Evolutionary conservation across 2,113 vertebrate genomes (phyloP).

Genomic region (Xiphophorus hellerii): DNA sequence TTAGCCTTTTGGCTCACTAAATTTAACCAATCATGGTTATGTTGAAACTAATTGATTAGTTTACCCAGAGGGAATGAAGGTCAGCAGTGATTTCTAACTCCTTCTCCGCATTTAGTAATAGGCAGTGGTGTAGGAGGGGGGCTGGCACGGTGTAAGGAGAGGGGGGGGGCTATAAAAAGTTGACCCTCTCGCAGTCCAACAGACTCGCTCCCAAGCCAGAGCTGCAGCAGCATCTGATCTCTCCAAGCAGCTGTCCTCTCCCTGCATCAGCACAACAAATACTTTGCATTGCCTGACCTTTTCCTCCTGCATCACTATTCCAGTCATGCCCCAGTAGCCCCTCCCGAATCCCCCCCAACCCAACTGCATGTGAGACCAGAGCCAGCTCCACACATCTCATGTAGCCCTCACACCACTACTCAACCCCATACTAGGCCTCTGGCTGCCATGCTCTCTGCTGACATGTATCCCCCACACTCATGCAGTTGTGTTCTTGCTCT

Average conservation of each 20-base stretch:
- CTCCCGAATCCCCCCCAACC: neutral
- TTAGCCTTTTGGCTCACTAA: conserved; percentile 3
- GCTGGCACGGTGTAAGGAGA: neutral
- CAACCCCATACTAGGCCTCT: conserved; percentile 57
- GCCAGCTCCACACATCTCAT: conserved; percentile 13
- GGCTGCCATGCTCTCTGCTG: conserved; percentile 61
- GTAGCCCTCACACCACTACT: conserved; percentile 64
- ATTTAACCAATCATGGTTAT: conserved; percentile 12
- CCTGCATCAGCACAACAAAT: conserved; percentile 86
- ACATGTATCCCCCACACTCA: conserved; percentile 66
- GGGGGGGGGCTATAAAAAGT: conserved; percentile 81
- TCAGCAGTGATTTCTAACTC: conserved; percentile 42
- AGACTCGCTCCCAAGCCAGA: conserved; percentile 65
- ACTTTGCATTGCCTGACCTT: conserved; percentile 83
- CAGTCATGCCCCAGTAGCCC: conserved; percentile 54
- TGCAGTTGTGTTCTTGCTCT: conserved; percentile 66
- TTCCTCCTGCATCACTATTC: conserved; percentile 74
- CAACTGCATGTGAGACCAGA: conserved; percentile 23
- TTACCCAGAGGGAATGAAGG: conserved; percentile 61
- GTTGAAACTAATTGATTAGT: conserved; percentile 48
- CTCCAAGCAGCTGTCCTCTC: conserved; percentile 81
- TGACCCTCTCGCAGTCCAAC: conserved; percentile 73
- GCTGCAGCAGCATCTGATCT: conserved; percentile 78
- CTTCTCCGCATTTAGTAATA: conserved; percentile 63
- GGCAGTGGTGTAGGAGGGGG: conserved; percentile 2